Base-by-base conservation (phyloP, 2,797 vertebrate genomes). In the Schizopygopsis pylzovi region DNA sequence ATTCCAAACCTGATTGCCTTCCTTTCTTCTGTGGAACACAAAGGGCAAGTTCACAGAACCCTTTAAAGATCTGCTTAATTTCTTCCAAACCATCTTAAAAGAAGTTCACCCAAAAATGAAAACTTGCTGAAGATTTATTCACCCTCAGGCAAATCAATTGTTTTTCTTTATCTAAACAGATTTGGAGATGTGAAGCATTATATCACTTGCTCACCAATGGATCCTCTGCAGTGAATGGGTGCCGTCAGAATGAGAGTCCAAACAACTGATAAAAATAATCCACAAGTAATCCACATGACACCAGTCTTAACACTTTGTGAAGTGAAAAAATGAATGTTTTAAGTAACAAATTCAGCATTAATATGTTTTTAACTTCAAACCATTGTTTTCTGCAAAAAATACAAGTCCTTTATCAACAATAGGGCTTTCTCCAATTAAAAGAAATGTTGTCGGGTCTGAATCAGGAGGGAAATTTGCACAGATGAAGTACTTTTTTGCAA, bases 21-120 rank as follows among this genome's bases (percentile, higher is more conserved):
- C 52, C 13, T 59, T 59, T 10, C 7, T 41, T 61, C 22, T n/a
- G 7, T 41, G 39, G 20, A 79, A 61, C 22, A 76, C 47, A 52
- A 33, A 52, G 2, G 3, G 54, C 54, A 59, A n/a, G 43, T 47
- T 47, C n/a, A 73, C 12, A 9, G 25, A 47, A 47, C 1, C n/a
- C 45, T n/a, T 81, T 81, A 41, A 81, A 70, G 47, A 25, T 11
- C 4, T 41, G 28, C 43, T 81, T 70, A 13, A 68, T 68, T 68
- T 68, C 61, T 28, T 33, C n/a, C 52, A 67, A 49, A 47, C 43
- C 22, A 9, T 52, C 79, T 15, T 10, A 59, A 59, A 59, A 22
- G 9, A n/a, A 11, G 22, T 59, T 59, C 22, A n/a, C 22, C 22
- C 22, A n/a, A n/a, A 59, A 59, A 59, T 59, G 1, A 25, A 4